Evolutionary conservation across 23 tunicate genomes (phyloP), one percentile per base, ranked within the genome.

Genomic region (Phallusia fumigata): DNA sequence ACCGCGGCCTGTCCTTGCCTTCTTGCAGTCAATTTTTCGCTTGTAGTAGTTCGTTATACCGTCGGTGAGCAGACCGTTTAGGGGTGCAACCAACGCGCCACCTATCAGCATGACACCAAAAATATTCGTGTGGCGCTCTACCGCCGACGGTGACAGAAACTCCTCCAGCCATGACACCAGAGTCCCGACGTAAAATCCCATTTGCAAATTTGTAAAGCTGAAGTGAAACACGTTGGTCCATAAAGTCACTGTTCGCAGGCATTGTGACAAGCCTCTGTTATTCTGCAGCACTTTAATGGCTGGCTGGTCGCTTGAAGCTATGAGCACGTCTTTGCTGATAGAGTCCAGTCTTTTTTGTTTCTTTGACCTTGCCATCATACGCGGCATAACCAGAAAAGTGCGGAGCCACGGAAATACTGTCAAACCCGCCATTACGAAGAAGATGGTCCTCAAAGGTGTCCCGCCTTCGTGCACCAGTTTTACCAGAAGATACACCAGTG

Each of bases 171-270:
- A 84, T 18, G 35, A 21, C 18, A 36, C n/a, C 19, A 84, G 33
- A 0, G 76, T 76, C 3, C 87, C 81, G 21, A 76, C 11, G 19
- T 65, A 84, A 76, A 84, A 52, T 40, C 35, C 53, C 33, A 73
- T n/a, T 32, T 80, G 52, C 13, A 84, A 76, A 6, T 47, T n/a
- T 19, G 34, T 36, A 10, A 84, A 1, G 33, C 47, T 28, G 34
- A 76, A 76, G 52, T 76, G 81, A 32, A 84, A 53, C 8, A 76
- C 81, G 32, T 84, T 84, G 52, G 87, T 84, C 87, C 87, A 84
- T 15, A 76, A 64, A 18, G 76, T 19, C 31, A 26, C 13, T 18
- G 52, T 33, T 28, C 64, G 51, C 31, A 84, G 18, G 35, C 76
- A 76, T 28, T 74, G 69, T 33, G 64, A 45, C 73, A 84, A 13